Evolutionary conservation across 2,888 invertebrate species (phyloP).

Genomic region (Aproaerema taeniolella): DNA sequence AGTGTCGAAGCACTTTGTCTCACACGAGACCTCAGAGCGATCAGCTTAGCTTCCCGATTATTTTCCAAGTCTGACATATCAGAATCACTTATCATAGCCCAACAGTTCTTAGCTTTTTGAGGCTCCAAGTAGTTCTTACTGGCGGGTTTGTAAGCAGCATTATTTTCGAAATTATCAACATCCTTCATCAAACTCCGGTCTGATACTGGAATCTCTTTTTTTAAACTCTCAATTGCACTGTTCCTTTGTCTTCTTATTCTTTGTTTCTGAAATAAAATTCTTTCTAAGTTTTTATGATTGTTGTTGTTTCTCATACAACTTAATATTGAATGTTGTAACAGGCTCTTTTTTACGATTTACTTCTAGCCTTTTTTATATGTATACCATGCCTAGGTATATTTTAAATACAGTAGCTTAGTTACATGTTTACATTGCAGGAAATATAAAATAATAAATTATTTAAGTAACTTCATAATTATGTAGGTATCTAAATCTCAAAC

Average conservation of each 20-base stretch:
- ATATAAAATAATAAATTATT: too few relatives aligned
- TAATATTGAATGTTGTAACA: too few relatives aligned
- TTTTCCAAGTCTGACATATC: slow-evolving; percentile 81
- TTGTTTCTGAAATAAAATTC: slow-evolving; percentile 52
- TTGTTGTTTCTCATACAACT: too few relatives aligned
- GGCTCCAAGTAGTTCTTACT: slow-evolving; percentile 53
- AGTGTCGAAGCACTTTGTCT: slow-evolving; percentile 81
- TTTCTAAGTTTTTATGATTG: not conserved
- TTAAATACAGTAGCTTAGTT: too few relatives aligned
- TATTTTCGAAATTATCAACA: slow-evolving; percentile 57
- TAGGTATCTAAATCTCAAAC: too few relatives aligned
- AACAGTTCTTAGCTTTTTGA: slow-evolving; percentile 40
- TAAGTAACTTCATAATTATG: too few relatives aligned
- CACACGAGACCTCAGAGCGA: slow-evolving; percentile 77
- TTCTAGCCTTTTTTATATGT: too few relatives aligned
- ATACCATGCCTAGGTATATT: too few relatives aligned
- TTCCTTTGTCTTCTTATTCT: slow-evolving; percentile 66
- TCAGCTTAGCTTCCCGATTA: slow-evolving; percentile 64
- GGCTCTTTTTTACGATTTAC: too few relatives aligned
- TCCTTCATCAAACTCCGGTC: slow-evolving; percentile 63
- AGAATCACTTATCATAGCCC: slow-evolving; percentile 80
- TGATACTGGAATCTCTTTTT: slow-evolving; percentile 66
- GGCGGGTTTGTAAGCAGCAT: slow-evolving; percentile 55
- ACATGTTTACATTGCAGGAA: too few relatives aligned
- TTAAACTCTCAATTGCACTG: slow-evolving; percentile 61